Evolutionary conservation across 2,888 invertebrate species (phyloP).

Genomic region (Plutella xylostella): DNA sequence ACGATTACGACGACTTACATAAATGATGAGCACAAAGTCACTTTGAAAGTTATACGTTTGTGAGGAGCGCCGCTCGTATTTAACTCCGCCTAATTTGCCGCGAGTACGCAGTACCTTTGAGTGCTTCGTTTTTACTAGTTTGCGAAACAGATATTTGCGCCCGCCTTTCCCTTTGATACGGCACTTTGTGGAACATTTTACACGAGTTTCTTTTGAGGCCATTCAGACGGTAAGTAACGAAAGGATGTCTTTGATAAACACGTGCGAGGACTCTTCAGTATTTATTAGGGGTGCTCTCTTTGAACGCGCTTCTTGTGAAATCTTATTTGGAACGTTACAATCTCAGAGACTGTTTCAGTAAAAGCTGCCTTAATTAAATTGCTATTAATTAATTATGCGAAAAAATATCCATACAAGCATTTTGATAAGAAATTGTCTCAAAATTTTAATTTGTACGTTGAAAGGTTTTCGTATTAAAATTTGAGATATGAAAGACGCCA

Average conservation of each 20-base stretch:
- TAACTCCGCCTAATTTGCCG: conserved; percentile 69
- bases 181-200: conserved; percentile 70
- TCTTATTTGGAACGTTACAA: conserved; percentile 67
- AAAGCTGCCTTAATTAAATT: conserved; percentile 68
- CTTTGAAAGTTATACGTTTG: conserved; percentile 61
- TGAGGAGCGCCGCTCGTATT: conserved; percentile 58
- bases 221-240: conserved; percentile 71
- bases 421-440: conserved; percentile 24
- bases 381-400: conserved; percentile 65
- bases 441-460: neutral
- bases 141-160: conserved; percentile 71
- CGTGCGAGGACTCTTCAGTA: conserved; percentile 71
- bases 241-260: conserved; percentile 71
- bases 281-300: conserved; percentile 70
- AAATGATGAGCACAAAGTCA: conserved; percentile 62
- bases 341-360: conserved; percentile 61
- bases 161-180: conserved; percentile 68
- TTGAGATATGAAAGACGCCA: too few species aligned
- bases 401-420: conserved; percentile 54
- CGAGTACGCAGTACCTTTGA: conserved; percentile 67
- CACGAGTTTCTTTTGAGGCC: conserved; percentile 71
- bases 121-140: conserved; percentile 69
- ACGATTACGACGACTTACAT: conserved; percentile 60
- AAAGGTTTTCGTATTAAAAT: too few species aligned
- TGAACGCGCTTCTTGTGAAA: conserved; percentile 67